A percentile compares a stretch with the other conserved stretches of the same genome.
These are phyloP conservation scores for Danio albolineatus DNA, from an alignment of 2,797 vertebrate genomes.

Conservation along the genomic window DNA sequence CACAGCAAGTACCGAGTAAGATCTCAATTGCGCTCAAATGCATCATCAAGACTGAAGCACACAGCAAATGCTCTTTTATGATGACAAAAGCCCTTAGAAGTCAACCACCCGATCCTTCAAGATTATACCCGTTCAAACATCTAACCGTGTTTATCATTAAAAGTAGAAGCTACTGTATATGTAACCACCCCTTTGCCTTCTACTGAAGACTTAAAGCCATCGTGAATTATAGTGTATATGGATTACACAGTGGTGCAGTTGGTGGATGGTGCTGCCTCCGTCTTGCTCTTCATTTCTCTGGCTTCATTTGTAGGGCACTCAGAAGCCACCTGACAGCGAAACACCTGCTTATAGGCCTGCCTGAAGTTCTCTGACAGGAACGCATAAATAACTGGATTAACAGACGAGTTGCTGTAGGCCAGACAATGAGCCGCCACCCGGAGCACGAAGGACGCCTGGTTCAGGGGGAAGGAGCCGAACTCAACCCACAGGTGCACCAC, in stretches of 20 bases:
- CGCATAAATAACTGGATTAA: conserved; percentile 97
- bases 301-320: conserved; percentile 79
- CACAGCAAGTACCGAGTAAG: background rate
- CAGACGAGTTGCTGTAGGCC: conserved; percentile 97
- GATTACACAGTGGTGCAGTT: conserved; percentile 93
- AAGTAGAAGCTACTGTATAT: background rate
- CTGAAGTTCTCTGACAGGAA: conserved; percentile 98
- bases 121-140: background rate
- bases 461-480: conserved; percentile 94
- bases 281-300: conserved; percentile 86
- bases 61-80: conserved; percentile 7
- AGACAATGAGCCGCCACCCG: conserved; percentile 92
- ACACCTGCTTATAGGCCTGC: conserved; percentile 96
- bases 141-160: background rate
- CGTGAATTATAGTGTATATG: background rate
- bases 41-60: background rate
- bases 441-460: conserved; percentile 92
- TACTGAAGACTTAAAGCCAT: background rate
- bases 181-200: background rate
- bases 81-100: background rate
- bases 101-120: background rate
- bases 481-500: conserved; percentile 94
- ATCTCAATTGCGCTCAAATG: background rate
- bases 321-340: conserved; percentile 82
- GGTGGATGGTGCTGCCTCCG: conserved; percentile 88